These are phyloP conservation scores for Lophotis ruficrista DNA, from an alignment of 2,113 vertebrate species.

Conservation along the genomic window DNA sequence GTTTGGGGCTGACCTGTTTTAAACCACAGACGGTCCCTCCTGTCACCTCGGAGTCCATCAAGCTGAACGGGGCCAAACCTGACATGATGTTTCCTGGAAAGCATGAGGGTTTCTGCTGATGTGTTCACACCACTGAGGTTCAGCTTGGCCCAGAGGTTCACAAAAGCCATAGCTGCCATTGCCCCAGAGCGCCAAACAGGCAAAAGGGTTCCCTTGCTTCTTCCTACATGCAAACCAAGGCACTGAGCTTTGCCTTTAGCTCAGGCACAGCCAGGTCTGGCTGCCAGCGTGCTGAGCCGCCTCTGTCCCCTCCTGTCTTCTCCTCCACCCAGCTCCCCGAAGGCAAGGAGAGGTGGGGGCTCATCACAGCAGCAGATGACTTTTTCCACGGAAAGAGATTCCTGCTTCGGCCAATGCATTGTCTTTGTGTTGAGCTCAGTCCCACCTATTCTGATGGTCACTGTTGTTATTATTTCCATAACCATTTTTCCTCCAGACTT, in stretches of 20 bases:
- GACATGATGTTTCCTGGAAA: not conserved
- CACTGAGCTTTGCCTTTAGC: not conserved
- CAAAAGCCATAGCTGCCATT: not conserved
- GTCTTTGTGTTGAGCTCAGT: not conserved
- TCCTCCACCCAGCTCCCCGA: not conserved
- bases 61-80: not conserved
- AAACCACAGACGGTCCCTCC: not conserved
- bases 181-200: not conserved
- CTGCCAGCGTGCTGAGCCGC: accelerated
- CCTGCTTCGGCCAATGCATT: not conserved
- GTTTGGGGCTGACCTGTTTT: not conserved
- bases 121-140: not conserved
- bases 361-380: not conserved
- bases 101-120: not conserved
- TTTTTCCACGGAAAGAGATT: slow-evolving; percentile 24
- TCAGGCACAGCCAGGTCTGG: not conserved
- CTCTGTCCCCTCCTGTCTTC: not conserved
- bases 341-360: not conserved
- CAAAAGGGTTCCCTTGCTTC: not conserved
- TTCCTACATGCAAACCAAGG: not conserved
- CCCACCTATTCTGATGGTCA: slow-evolving; percentile 8
- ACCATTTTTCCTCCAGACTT: slow-evolving; percentile 16
- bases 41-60: not conserved
- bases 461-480: slow-evolving; percentile 10
- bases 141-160: not conserved